A percentile compares a stretch with the other conserved stretches of the same genome.
Evolutionary conservation across 2,888 invertebrate genomes (phyloP).

Genomic region (Bugula neritina): DNA sequence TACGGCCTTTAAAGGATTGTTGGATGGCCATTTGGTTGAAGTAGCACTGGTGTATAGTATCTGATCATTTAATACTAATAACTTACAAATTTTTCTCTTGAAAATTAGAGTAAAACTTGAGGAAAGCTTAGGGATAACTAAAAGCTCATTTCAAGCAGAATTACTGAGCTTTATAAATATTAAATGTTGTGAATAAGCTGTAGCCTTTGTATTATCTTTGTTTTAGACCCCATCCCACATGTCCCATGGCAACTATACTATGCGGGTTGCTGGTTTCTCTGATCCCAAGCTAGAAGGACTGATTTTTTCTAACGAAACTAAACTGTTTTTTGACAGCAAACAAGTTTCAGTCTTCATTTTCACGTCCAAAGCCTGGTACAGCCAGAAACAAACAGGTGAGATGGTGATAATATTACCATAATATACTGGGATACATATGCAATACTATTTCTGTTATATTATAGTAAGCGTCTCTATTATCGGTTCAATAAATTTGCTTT

Average conservation of each 20-base stretch:
- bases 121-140: too few species aligned
- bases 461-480: background rate
- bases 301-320: constrained; percentile 82
- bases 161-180: background rate
- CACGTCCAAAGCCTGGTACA: constrained; percentile 88
- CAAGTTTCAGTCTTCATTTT: constrained; percentile 94
- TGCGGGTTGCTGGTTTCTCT: constrained; percentile 71
- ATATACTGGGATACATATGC: background rate
- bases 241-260: constrained; percentile 73
- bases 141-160: too few species aligned
- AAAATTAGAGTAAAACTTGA: too few species aligned
- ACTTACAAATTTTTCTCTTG: too few species aligned
- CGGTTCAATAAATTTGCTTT: too few species aligned
- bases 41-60: too few species aligned
- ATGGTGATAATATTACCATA: background rate
- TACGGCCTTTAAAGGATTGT: too few species aligned
- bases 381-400: constrained; percentile 67
- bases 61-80: too few species aligned
- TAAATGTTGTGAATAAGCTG: background rate
- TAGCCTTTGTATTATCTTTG: background rate
- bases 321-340: constrained; percentile 74
- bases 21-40: too few species aligned
- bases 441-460: background rate
- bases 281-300: constrained; percentile 75
- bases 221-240: constrained; percentile 73